Conservation (phyloP, 1,140 invertebrate species). For the Ectropis grisescens region DNA sequence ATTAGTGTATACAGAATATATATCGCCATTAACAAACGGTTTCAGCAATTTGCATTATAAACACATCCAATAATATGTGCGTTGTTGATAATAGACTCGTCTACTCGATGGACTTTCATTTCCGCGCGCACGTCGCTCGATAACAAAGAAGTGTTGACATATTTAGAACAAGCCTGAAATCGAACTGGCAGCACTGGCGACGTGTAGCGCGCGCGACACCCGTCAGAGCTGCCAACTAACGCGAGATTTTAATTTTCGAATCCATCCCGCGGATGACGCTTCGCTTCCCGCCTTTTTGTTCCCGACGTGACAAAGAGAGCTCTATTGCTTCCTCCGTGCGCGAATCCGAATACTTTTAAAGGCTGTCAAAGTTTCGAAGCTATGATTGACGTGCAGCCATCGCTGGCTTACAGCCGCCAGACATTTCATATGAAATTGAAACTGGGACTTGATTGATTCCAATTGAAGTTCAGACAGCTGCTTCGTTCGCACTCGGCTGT, state of each 20-base stretch:
- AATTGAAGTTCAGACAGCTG: conserved; percentile 29
- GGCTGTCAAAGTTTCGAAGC: conserved; percentile 45
- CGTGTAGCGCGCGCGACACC: conserved; percentile 33
- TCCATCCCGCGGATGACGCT: conserved; percentile 49
- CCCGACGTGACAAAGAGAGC: conserved; percentile 43
- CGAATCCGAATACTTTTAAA: conserved; percentile 36
- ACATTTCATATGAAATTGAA: conserved; percentile 11
- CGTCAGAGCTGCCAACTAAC: conserved; percentile 43
- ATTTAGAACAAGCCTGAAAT: conserved; percentile 70
- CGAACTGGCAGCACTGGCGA: conserved; percentile 45
- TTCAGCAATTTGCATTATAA: conserved; percentile 24
- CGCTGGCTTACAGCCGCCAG: conserved; percentile 11
- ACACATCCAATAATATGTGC: conserved; percentile 47
- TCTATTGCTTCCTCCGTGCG: conserved; percentile 56
- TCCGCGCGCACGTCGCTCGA: conserved; percentile 56
- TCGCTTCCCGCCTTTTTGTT: conserved; percentile 49
- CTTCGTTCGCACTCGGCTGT: too few relatives aligned
- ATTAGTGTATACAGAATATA: too few relatives aligned
- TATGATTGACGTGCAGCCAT: conserved; percentile 40
- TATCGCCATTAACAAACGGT: too few relatives aligned
- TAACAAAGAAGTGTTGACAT: conserved; percentile 67
- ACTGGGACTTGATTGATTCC: conserved; percentile 10
- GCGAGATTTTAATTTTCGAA: conserved; percentile 67
- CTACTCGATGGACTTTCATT: conserved; percentile 62
- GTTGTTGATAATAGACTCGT: conserved; percentile 46